Evolutionary conservation across 2,113 vertebrate species (phyloP), one percentile per base, ranked within the genome.

Genomic region (Narcine bancroftii): DNA sequence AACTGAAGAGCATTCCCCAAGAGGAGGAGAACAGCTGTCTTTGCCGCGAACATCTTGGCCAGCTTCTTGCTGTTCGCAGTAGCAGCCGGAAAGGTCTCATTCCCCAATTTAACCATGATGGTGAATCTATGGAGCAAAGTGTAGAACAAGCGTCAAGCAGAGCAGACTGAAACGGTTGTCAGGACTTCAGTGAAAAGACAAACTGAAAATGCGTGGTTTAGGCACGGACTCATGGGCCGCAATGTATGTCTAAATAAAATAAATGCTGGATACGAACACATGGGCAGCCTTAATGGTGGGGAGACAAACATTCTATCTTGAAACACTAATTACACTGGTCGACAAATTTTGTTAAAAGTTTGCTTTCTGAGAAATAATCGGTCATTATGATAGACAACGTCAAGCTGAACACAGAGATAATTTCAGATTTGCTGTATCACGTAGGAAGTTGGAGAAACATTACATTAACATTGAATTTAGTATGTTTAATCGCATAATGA

Each of bases 31-130:
- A 99, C 97, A 17, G 99, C 98, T 69, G 97, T 97, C 93, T 99
- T 98, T 0, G 99, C 98, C 0, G 99, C 98, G 95, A 99, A 96
- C 95, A 99, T 98, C 93, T 98, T 98, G 0, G 98, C 98, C 45
- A 96, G 97, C 93, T 99, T 99, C 95, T 99, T 99, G 95, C 97
- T 99, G 92, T 97, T 98, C 83, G 98, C 98, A 0, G 97, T 97
- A 66, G 96, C 97, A 33, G 97, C 95, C 45, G 97, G 95, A 94
- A 98, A 99, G 83, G 97, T 94, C 33, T 93, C 96, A 53, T 97
- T 96, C 60, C 98, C 98, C 26, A 99, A 95, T 92, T 97, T 98
- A 92, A 99, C 99, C 92, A 96, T 96, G 95, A 97, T 99, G 93
- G 97, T 97, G 95, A 99, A 99, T 95, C 99, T 99, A 95, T 85